Evolutionary conservation across 2,113 vertebrate species (phyloP).

Genomic region (Taxidea taxus): DNA sequence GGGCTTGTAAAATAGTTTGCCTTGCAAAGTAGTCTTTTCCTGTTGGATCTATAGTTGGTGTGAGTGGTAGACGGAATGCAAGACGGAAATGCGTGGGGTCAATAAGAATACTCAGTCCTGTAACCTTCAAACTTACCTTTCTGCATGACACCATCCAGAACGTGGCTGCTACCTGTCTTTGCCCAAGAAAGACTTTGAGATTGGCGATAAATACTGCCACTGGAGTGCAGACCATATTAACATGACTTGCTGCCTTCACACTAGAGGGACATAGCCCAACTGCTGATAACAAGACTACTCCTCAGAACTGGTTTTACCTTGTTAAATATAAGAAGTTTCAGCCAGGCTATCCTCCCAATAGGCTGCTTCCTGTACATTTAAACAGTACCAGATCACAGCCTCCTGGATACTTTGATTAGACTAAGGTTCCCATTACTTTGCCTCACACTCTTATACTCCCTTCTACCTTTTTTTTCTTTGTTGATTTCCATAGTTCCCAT

Average conservation of each 20-base stretch:
- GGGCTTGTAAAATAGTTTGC: too few relatives aligned
- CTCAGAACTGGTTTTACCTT: not conserved
- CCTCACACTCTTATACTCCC: not conserved
- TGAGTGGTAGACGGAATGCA: not conserved
- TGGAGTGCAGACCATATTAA: not conserved
- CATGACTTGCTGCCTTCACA: constrained; percentile 9
- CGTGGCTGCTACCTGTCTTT: not conserved
- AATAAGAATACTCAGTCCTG: constrained; percentile 6
- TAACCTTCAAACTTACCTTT: constrained; percentile 56
- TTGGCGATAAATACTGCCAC: not conserved
- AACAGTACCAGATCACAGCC: not conserved
- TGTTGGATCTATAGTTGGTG: not conserved
- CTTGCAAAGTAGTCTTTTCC: not conserved
- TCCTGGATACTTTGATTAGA: not conserved
- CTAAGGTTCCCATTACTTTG: not conserved
- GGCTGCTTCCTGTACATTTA: constrained; percentile 51
- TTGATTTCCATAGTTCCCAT: not conserved
- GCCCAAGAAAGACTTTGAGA: not conserved
- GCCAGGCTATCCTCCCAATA: not conserved
- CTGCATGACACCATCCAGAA: constrained; percentile 7
- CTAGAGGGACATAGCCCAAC: rapidly evolving
- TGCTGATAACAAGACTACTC: not conserved
- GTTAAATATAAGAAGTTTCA: constrained; percentile 40
- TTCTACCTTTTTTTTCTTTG: not conserved
- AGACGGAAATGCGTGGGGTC: not conserved